phyloP scores from a whole-genome alignment of 2,888 invertebrate genomes.

The Perizoma flavofasciatum region DNA sequence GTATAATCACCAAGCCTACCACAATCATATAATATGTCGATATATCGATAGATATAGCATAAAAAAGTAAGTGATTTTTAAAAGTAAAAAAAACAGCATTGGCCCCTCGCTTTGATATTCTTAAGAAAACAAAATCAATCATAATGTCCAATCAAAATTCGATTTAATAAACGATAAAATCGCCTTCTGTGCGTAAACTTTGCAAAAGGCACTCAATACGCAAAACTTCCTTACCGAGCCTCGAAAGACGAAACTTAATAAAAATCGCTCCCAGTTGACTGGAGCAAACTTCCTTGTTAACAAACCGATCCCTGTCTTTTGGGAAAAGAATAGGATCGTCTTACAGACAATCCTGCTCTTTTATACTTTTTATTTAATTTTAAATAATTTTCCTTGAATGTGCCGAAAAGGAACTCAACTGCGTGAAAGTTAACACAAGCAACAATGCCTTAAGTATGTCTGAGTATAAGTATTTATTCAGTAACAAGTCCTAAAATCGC shows the following conservation, averaged over 20 bases:
- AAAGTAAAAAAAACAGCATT: constrained; percentile 2
- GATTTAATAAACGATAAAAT: constrained; percentile 71
- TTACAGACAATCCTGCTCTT: constrained; percentile 3
- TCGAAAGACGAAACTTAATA: constrained; percentile 65
- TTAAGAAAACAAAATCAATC: constrained; percentile 37
- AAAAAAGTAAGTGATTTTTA: background rate
- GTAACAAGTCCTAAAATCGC: too few relatives aligned
- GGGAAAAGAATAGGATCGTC: constrained; percentile 20
- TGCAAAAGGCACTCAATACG: constrained; percentile 54
- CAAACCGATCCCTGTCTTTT: constrained; percentile 60
- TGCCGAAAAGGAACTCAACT: too few relatives aligned
- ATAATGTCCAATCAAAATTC: constrained; percentile 60
- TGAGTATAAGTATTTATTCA: too few relatives aligned
- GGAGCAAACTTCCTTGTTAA: constrained; percentile 67
- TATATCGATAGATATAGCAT: background rate
- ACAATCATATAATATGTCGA: too few relatives aligned
- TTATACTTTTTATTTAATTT: background rate
- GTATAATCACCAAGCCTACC: too few relatives aligned
- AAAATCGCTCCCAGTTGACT: constrained; percentile 78
- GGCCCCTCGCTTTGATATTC: constrained; percentile 7
- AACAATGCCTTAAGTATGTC: too few relatives aligned
- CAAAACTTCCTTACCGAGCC: constrained; percentile 37
- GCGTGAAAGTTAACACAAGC: too few relatives aligned
- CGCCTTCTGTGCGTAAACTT: constrained; percentile 65
- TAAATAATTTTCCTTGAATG: too few relatives aligned